phyloP scores from a whole-genome alignment of 1,140 invertebrate species.

The Sycophaga agraensis region DNA sequence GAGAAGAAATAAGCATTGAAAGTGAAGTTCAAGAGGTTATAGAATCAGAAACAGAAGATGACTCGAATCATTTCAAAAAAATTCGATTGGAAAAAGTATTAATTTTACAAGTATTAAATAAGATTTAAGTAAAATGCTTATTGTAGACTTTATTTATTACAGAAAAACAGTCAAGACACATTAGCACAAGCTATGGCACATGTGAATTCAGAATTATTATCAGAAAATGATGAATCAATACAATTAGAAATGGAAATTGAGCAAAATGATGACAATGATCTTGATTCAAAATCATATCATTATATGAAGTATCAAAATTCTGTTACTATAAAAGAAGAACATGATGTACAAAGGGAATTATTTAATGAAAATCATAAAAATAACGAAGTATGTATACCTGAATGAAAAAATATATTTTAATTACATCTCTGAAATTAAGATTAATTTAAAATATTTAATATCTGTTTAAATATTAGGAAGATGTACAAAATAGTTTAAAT shows the following conservation, averaged over 20 bases:
- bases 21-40: constrained; percentile 31
- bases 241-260: constrained; percentile 45
- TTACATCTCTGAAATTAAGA: neutral
- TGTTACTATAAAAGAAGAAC: constrained; percentile 1
- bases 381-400: neutral
- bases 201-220: constrained; percentile 44
- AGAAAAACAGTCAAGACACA: constrained; percentile 35
- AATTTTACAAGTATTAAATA: neutral
- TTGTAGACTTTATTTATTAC: neutral
- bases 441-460: neutral
- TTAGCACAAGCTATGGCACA: constrained; percentile 48
- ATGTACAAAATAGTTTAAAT: neutral
- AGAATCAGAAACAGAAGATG: constrained; percentile 8
- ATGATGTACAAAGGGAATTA: neutral
- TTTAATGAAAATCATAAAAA: neutral
- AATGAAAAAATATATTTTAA: neutral
- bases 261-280: constrained; percentile 32
- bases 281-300: constrained; percentile 6
- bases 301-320: constrained; percentile 3
- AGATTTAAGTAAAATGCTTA: neutral
- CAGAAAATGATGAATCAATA: constrained; percentile 36
- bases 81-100: constrained; percentile 11
- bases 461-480: no score
- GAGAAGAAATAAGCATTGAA: constrained; percentile 37
- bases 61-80: constrained; percentile 10